These are phyloP conservation scores for Strix uralensis DNA, from an alignment of 2,113 vertebrate genomes.

Conservation along the genomic window DNA sequence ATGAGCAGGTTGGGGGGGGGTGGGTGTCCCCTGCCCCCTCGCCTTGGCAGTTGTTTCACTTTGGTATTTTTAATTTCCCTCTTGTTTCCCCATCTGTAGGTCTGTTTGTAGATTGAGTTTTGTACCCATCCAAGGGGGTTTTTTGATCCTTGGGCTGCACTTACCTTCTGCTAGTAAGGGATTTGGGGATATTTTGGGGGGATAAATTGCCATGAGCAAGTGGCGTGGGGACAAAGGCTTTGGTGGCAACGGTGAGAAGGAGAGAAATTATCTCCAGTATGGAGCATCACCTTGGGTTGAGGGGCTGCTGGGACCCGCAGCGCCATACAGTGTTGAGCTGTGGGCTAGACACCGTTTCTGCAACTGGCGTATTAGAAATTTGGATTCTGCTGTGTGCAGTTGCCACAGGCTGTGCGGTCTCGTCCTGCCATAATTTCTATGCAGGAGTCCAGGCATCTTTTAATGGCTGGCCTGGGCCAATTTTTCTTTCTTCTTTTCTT, in stretches of 20 bases:
- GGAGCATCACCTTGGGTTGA: fast-evolving
- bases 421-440: fast-evolving
- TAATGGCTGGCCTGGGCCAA: neutral
- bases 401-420: neutral
- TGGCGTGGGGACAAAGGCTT: neutral
- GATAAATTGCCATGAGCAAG: neutral
- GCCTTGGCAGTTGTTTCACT: neutral
- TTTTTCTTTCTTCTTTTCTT: neutral
- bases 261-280: fast-evolving
- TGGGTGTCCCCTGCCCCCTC: neutral
- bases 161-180: neutral
- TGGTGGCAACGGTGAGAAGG: fast-evolving
- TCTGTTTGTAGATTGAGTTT: neutral
- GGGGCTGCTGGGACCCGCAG: neutral
- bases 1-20: neutral
- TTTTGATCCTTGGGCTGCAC: neutral
- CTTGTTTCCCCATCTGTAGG: neutral
- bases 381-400: neutral
- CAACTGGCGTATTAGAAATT: neutral
- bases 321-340: fast-evolving
- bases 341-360: neutral
- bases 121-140: neutral
- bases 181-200: neutral
- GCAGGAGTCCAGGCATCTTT: neutral
- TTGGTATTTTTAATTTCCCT: neutral